Base-by-base conservation (phyloP, 2,113 vertebrate species). In the Nematolebias whitei region DNA sequence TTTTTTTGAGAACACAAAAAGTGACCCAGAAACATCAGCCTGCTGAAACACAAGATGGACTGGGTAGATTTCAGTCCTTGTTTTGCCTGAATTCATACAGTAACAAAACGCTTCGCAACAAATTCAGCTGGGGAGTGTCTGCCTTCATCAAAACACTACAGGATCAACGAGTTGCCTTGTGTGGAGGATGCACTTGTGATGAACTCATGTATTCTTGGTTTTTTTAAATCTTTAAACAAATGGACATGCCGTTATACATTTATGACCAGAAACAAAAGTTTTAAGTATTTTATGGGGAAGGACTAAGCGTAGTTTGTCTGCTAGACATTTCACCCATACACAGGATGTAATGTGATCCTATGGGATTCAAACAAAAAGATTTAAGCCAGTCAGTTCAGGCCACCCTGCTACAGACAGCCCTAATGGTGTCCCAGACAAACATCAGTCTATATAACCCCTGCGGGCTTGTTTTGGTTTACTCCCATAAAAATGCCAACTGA, bases 321-420 rank as follows among this genome's bases (percentile, higher is more conserved):
- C 8, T 7, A 7, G 74, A 80, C 83, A 68, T 10, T 14, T 0
- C 41, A 39, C n/a, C 59, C 51, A 41, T 20, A 41, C 55, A 79
- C 32, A 50, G 38, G 56, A 47, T 2, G 53, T 72, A 68, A 59
- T 79, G 78, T 45, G 6, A 9, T 76, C 83, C 76, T 35, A 5
- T n/a, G n/a, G n/a, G n/a, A n/a, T n/a, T n/a, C 32, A 35, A 35
- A 35, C 32, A 35, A 35, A 40, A 23, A 71, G 62, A n/a, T 78
- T 39, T 26, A 20, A 55, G 67, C 63, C 68, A 22, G 12, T 7
- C 6, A 14, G 52, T 63, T 35, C 29, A n/a, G 61, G 61, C 54
- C 68, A 63, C 40, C n/a, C 41, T 43, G 70, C 12, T 47, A 51
- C 24, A 57, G 38, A 74, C 45, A 47, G 43, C 48, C 43, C 72